Conservation (phyloP, 2,113 vertebrate species). For the Heterotis niloticus region DNA sequence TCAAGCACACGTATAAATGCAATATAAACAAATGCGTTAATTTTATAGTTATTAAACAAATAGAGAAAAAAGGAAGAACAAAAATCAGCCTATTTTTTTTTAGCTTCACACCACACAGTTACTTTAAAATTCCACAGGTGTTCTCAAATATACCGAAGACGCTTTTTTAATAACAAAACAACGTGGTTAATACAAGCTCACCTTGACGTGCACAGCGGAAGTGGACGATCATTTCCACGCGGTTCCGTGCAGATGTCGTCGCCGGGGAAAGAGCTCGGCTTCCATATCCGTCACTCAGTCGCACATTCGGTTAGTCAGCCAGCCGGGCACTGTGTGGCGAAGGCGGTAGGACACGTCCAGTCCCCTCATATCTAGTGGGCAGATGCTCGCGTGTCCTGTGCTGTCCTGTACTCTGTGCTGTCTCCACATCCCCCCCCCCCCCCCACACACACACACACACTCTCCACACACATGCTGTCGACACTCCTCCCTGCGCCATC, state of each 20-base stretch:
- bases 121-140: too few relatives aligned
- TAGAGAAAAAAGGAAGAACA: too few relatives aligned
- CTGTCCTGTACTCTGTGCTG: too few relatives aligned
- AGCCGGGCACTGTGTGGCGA: neutral
- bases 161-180: neutral
- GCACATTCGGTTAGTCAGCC: neutral
- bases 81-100: too few relatives aligned
- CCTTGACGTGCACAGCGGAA: slow-evolving; percentile 20
- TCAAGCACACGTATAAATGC: too few relatives aligned
- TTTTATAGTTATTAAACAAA: too few relatives aligned
- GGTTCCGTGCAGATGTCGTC: slow-evolving; percentile 21
- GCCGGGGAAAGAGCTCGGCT: slow-evolving; percentile 7
- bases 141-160: too few relatives aligned
- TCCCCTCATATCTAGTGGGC: slow-evolving; percentile 31
- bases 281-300: slow-evolving; percentile 15
- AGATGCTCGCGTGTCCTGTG: slow-evolving; percentile 19
- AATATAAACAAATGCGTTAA: too few relatives aligned
- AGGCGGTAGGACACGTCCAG: slow-evolving; percentile 12
- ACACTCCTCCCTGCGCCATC: neutral
- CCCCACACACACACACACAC: slow-evolving; percentile 34
- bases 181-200: slow-evolving; percentile 33
- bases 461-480: neutral
- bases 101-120: too few relatives aligned
- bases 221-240: slow-evolving; percentile 18
- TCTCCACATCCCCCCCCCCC: slow-evolving; percentile 30